These are phyloP conservation scores for Haliclona indistincta DNA, from an alignment of 37 sponge, comb jelly and placozoan species.

Conservation along the genomic window DNA sequence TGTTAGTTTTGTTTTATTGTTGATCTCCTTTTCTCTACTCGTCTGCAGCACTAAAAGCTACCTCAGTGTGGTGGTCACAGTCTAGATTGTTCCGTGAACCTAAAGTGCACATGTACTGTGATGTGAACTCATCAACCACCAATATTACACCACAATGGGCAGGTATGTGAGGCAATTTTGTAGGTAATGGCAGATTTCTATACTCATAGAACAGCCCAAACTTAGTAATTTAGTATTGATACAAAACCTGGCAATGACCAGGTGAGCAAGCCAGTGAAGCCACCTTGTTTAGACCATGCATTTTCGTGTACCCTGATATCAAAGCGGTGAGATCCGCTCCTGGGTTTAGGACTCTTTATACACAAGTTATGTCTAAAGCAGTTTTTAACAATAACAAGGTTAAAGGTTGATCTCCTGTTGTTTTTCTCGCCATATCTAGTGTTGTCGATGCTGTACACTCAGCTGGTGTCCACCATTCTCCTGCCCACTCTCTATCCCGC, in stretches of 20 bases:
- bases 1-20: too few species aligned
- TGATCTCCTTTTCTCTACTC: not conserved
- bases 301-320: too few species aligned
- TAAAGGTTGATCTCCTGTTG: too few species aligned
- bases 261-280: too few species aligned
- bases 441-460: slow-evolving; percentile 14
- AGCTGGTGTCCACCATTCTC: slow-evolving; percentile 6
- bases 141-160: slow-evolving; percentile 12
- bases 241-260: too few species aligned
- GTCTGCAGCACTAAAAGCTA: not conserved
- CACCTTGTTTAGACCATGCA: too few species aligned
- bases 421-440: slow-evolving; percentile 9
- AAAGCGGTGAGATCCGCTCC: too few species aligned
- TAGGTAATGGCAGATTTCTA: too few species aligned
- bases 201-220: too few species aligned
- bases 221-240: too few species aligned
- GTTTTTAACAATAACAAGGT: not conserved
- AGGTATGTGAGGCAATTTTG: slow-evolving; percentile 23
- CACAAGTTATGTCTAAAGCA: not conserved
- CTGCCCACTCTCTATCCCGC: slow-evolving; percentile 33
- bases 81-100: slow-evolving; percentile 58
- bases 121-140: not conserved
- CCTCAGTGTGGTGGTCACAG: slow-evolving; percentile 65
- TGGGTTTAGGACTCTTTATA: not conserved
- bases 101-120: slow-evolving; percentile 45